These are phyloP conservation scores for Barypeithes pellucidus DNA, from an alignment of 2,888 invertebrate genomes.

Conservation along the genomic window DNA sequence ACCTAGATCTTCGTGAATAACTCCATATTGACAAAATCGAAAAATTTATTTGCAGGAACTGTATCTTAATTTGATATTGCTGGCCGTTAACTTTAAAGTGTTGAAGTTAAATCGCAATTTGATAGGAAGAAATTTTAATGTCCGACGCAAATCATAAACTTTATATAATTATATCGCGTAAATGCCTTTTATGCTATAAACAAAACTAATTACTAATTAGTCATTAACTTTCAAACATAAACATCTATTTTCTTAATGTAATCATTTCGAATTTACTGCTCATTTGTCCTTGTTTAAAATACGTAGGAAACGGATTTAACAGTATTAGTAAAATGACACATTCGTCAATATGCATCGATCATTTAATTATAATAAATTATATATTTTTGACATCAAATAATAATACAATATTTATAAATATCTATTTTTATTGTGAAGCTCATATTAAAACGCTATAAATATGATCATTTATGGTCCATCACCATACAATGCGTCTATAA, in stretches of 20 bases:
- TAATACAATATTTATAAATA: background rate
- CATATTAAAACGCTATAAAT: too few species aligned
- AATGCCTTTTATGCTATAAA: conserved; percentile 53
- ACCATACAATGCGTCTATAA: too few species aligned
- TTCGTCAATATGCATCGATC: conserved; percentile 13
- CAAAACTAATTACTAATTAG: conserved; percentile 55
- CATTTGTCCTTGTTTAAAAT: conserved; percentile 45
- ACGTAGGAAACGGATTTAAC: conserved; percentile 21
- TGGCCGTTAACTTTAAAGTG: conserved; percentile 27
- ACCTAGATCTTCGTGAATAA: too few species aligned
- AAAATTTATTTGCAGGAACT: too few species aligned
- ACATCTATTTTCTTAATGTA: conserved; percentile 53
- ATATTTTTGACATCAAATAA: background rate
- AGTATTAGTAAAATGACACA: conserved; percentile 27
- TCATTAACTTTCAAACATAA: conserved; percentile 51
- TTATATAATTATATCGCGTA: conserved; percentile 50
- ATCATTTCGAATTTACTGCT: conserved; percentile 49
- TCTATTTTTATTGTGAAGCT: too few species aligned
- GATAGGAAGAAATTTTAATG: conserved; percentile 44
- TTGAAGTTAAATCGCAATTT: conserved; percentile 41
- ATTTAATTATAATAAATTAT: conserved; percentile 10
- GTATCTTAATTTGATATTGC: too few species aligned
- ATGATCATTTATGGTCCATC: too few species aligned
- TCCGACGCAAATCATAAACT: conserved; percentile 48
- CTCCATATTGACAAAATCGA: too few species aligned